Evolutionary conservation across 1,140 invertebrate species (phyloP).

Genomic region (Leptopilina boulardi): DNA sequence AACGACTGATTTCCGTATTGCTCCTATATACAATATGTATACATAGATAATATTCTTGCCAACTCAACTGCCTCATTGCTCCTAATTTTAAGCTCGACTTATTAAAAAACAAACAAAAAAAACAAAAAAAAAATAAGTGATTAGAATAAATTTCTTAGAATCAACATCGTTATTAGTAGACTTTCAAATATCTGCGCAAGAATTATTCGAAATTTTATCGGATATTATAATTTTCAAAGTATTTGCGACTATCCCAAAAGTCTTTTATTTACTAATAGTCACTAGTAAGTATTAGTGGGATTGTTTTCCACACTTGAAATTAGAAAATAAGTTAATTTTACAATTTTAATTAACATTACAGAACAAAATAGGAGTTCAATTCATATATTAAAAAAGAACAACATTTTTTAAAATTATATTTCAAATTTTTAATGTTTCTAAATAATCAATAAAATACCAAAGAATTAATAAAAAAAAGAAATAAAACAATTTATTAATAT

Average conservation of each 20-base stretch:
- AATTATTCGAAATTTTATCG: not conserved
- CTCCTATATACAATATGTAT: slow-evolving; percentile 37
- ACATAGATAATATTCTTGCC: slow-evolving; percentile 61
- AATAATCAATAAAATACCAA: too few species aligned
- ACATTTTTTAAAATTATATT: too few species aligned
- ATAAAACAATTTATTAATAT: too few species aligned
- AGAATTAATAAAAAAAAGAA: too few species aligned
- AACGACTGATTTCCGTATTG: slow-evolving; percentile 61
- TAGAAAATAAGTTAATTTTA: not conserved
- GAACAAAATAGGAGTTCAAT: not conserved
- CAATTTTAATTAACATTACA: not conserved
- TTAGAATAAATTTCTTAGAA: not conserved
- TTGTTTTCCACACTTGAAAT: not conserved
- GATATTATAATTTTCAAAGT: not conserved
- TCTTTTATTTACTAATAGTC: slow-evolving; percentile 14
- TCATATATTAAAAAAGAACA: too few species aligned
- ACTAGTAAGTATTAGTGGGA: slow-evolving; percentile 29
- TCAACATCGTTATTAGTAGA: not conserved
- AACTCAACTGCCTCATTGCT: slow-evolving; percentile 74
- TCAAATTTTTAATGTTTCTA: too few species aligned
- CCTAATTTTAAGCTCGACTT: slow-evolving; percentile 67
- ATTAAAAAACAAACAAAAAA: slow-evolving; percentile 4
- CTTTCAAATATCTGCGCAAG: slow-evolving; percentile 7
- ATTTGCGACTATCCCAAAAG: not conserved
- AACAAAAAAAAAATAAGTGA: not conserved